Evolutionary conservation across 2,888 invertebrate genomes (phyloP), one percentile per base, ranked within the genome.

Genomic region (Nebria brevicollis): DNA sequence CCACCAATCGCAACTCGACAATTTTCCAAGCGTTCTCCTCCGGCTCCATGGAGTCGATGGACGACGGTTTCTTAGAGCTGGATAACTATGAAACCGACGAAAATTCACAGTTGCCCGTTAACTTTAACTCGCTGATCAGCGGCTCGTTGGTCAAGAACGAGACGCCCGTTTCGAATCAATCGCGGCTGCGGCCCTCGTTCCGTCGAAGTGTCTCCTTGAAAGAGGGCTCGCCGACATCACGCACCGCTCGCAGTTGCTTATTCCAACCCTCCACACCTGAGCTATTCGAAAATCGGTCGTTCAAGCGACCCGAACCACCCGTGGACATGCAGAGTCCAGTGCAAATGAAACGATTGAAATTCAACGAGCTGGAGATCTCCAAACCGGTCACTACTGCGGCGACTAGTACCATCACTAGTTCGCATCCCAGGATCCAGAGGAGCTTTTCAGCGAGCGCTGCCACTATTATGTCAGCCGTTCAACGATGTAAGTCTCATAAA

Each of bases 401-500:
- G n/a, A 11, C 34, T 8, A 66, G 34, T 34, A 26, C 66, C 4
- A 8, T 7, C 41, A 8, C 10, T 64, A 70, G 66, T 66, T 43
- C 41, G 42, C 78, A 68, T 68, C 72, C 82, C 26, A 81, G 76
- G 74, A 86, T 90, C 1, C 85, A 94, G 77, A 91, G 93, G 84
- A 93, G 94, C 34, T 91, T 93, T 84, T 96, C 96, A 0, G 95
- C 96, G 83, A 95, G 94, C 73, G 96, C 96, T 86, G 94, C 94
- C 0, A 93, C 93, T 0, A 94, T 94, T 13, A 94, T 94, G 92
- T 91, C 91, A 10, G 95, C 95, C 0, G 88, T 95, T 83, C 93
- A 94, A 15, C 89, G 93, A 89, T 94, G 92, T 92, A 85, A 91
- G 91, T 91, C 20, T 20, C 20, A 20, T 20, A 20, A 20, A 0